phyloP scores from a whole-genome alignment of 2,113 vertebrate genomes.

The Lanius ludovicianus region DNA sequence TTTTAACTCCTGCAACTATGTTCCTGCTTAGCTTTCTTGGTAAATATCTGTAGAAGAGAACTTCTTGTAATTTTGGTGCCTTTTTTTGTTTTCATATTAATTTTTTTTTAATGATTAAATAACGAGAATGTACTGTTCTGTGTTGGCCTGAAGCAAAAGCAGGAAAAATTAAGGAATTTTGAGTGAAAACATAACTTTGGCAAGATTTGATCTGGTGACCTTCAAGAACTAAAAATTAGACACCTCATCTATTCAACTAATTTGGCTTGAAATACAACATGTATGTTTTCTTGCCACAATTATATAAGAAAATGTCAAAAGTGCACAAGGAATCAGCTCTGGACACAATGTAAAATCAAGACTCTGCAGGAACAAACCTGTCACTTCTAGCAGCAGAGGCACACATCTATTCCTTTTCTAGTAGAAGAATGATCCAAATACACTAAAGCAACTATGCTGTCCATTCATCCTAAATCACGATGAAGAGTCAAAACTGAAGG shows the following conservation, averaged over 20 bases:
- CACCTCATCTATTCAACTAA: background rate
- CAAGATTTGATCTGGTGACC: background rate
- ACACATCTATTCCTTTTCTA: background rate
- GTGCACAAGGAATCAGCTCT: background rate
- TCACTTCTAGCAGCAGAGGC: background rate
- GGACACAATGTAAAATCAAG: background rate
- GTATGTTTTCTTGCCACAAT: background rate
- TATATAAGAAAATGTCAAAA: background rate
- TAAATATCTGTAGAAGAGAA: background rate
- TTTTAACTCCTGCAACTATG: background rate
- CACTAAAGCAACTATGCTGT: background rate
- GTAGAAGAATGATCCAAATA: background rate
- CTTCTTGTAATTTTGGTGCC: background rate
- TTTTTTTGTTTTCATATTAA: background rate
- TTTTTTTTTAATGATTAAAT: background rate
- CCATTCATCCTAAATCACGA: background rate
- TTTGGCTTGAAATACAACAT: background rate
- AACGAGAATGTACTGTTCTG: background rate
- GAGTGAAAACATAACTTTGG: background rate
- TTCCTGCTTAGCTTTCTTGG: background rate
- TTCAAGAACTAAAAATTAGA: slow-evolving; percentile 24
- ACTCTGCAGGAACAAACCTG: background rate
- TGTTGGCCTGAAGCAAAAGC: background rate
- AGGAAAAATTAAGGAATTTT: background rate
- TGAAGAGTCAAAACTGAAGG: background rate